A percentile compares a stretch with the other conserved stretches of the same genome.
Evolutionary conservation across 2,113 vertebrate species (phyloP).

Genomic region (Thamnophis sirtalis): DNA sequence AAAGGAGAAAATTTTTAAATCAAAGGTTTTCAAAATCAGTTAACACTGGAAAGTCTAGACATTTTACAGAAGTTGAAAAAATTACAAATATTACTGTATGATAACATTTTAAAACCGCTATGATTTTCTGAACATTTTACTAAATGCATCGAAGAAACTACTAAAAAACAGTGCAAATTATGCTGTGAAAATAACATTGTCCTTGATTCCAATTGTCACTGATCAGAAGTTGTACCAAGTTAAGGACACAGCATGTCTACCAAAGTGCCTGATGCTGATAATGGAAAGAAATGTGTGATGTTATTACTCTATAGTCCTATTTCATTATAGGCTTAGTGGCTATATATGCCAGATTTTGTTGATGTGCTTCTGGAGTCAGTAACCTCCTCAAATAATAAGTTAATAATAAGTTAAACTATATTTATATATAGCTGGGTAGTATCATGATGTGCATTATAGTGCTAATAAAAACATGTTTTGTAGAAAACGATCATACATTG

Average conservation of each 20-base stretch:
- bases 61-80: neutral
- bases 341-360: constrained; percentile 7
- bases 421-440: neutral
- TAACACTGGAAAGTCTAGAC: neutral
- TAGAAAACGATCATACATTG: neutral
- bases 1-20: neutral
- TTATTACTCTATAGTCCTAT: constrained; percentile 9
- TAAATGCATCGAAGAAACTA: neutral
- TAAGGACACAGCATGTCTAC: constrained; percentile 8
- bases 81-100: neutral
- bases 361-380: neutral
- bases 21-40: neutral
- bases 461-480: neutral
- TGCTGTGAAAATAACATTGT: neutral
- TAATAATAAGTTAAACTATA: neutral
- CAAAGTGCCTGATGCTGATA: constrained; percentile 8
- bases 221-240: constrained; percentile 10
- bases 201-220: neutral
- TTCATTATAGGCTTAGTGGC: constrained; percentile 5
- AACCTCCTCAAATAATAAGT: constrained; percentile 11
- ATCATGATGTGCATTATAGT: neutral
- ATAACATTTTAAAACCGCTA: neutral
- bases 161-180: neutral
- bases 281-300: constrained; percentile 15
- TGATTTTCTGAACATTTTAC: neutral